Evolutionary conservation across 2,888 invertebrate species (phyloP).

Genomic region (Brachylomia viminalis): DNA sequence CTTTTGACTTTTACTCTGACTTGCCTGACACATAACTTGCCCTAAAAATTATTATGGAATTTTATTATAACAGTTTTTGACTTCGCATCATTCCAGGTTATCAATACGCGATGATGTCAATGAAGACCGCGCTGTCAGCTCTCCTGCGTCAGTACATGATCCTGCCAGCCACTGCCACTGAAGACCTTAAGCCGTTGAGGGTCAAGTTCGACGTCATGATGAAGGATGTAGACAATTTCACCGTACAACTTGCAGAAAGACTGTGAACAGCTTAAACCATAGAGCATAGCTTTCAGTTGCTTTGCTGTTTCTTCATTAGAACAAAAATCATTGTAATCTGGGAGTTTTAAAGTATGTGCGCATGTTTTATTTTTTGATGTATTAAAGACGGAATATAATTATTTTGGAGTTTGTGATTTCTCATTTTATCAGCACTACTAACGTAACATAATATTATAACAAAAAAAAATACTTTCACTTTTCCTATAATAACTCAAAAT

Average conservation of each 20-base stretch:
- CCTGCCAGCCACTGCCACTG: conserved; percentile 43
- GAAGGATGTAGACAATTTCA: conserved; percentile 66
- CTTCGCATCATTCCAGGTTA: conserved; percentile 69
- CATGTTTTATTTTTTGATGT: background rate
- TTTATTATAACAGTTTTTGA: background rate
- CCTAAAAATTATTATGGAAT: too few species aligned
- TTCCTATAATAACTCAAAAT: too few species aligned
- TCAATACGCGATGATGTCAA: conserved; percentile 84
- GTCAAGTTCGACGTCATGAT: conserved; percentile 71
- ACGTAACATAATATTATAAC: too few species aligned
- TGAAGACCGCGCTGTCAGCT: conserved; percentile 80
- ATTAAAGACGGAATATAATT: conserved; percentile 7
- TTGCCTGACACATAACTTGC: too few species aligned
- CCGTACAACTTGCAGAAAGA: conserved; percentile 41
- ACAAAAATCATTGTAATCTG: background rate
- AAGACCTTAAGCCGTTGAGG: conserved; percentile 52
- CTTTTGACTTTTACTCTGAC: too few species aligned
- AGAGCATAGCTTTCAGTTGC: background rate
- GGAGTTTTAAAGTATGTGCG: background rate
- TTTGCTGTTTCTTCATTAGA: background rate
- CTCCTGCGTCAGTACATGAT: conserved; percentile 74
- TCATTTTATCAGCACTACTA: background rate
- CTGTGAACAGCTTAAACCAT: background rate
- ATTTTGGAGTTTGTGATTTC: background rate
- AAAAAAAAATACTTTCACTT: too few species aligned